These are phyloP conservation scores for Diceros bicornis DNA, from an alignment of 2,797 vertebrate species.

Conservation along the genomic window DNA sequence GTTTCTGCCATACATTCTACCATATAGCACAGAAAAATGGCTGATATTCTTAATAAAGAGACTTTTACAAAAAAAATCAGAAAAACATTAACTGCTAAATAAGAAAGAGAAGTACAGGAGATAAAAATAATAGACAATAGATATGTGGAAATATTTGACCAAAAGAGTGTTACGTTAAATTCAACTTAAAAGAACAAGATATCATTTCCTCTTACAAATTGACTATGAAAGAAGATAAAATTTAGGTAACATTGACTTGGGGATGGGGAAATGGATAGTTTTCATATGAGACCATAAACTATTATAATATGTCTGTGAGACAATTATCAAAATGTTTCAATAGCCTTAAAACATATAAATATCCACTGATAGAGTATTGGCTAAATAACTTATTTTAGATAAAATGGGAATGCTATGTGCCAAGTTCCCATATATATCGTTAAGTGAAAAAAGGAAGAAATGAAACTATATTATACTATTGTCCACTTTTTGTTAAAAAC, in stretches of 20 bases:
- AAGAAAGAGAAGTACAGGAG: neutral
- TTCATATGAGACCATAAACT: neutral
- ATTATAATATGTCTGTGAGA: neutral
- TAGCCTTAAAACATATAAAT: neutral
- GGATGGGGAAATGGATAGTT: neutral
- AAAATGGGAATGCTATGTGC: neutral
- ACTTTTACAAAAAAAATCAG: neutral
- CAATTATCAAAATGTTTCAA: neutral
- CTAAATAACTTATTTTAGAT: neutral
- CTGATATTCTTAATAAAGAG: neutral
- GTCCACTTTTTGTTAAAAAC: neutral
- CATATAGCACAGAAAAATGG: neutral
- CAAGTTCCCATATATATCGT: neutral
- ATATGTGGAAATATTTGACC: neutral
- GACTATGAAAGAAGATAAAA: neutral
- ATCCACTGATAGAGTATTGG: neutral
- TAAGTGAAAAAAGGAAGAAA: neutral
- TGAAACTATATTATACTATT: neutral
- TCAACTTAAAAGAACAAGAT: neutral
- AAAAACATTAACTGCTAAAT: neutral
- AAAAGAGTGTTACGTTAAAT: neutral
- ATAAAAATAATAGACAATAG: neutral
- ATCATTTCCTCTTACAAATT: neutral
- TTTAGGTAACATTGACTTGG: neutral
- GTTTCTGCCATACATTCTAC: neutral